Base-by-base conservation (phyloP, 2,797 vertebrate species). In the Geotrypetes seraphini region DNA sequence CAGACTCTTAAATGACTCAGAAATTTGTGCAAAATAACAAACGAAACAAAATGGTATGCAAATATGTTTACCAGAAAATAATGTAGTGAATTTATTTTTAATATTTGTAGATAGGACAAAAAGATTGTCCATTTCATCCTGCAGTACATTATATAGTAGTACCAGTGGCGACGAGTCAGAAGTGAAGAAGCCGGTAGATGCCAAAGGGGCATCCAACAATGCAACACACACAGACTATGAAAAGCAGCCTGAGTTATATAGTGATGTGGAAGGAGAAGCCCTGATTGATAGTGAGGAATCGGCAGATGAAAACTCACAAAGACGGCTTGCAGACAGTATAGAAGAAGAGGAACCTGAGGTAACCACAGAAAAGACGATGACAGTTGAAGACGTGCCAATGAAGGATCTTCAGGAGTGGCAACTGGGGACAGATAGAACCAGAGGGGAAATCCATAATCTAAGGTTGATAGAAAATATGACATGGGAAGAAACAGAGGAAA, bases 101-200 rank as follows among this genome's bases (percentile, higher is more conserved):
- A 33, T 42, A 3, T 48, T 71, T 62, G 4, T 38, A 79, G 79
- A 39, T 13, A 16, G 33, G 33, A 68, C 56, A 31, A 36, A 36
- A 25, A 21, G 19, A 8, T 38, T 7, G 10, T 84, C 81, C 1
- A 4, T 31, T 23, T 83, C 78, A 2, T 75, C 71, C 10, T 26
- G 33, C 51, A 68, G 72, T 33, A 36, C 53, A 7, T 63, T 60
- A 22, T 73, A 56, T 36, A 85, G 77, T 7, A 64, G 56, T 19
- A 75, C 76, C 31, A 71, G 81, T 25, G 73, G 45, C 14, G 70
- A 75, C 3, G 75, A 60, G 3, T 61, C 63, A 9, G n/a, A 7
- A 1, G 18, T 18, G 17, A 49, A 31, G 3, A 25, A 1, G 1
- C 7, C 12, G 38, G 39, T 39, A 9, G 16, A 9, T 0, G 6